Conservation (phyloP, 2,113 vertebrate genomes). For the Narcine bancroftii region DNA sequence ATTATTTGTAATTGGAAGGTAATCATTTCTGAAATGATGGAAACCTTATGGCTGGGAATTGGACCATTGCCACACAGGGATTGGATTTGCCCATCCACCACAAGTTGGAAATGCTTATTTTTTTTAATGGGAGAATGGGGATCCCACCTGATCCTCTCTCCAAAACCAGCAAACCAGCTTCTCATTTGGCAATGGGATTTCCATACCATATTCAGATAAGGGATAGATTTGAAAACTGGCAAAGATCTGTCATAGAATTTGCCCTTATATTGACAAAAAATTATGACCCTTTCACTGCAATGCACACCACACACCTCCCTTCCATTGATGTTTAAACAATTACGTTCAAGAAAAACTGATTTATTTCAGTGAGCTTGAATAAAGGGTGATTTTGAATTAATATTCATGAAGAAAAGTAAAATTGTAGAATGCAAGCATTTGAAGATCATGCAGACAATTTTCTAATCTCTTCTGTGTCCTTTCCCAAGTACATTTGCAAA, state of each 20-base stretch:
- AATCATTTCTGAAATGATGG: too few relatives aligned
- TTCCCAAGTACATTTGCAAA: constrained; percentile 15
- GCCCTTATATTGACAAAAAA: neutral
- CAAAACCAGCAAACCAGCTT: neutral
- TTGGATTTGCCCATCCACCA: neutral
- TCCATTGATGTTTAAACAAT: neutral
- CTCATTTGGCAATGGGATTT: too few relatives aligned
- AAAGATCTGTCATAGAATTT: neutral
- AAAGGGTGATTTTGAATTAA: constrained; percentile 2
- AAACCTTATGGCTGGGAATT: neutral
- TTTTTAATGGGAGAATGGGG: too few relatives aligned
- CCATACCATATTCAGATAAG: too few relatives aligned
- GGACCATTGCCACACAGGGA: neutral
- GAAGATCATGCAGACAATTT: neutral
- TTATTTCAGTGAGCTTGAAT: neutral
- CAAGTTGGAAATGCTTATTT: neutral
- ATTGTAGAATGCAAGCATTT: neutral
- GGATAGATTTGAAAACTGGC: neutral
- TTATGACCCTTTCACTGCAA: neutral
- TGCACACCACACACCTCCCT: neutral
- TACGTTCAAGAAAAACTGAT: neutral
- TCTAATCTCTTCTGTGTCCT: constrained; percentile 22
- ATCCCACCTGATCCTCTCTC: neutral
- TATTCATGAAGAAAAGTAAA: neutral
- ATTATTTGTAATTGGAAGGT: too few relatives aligned